Evolutionary conservation across 2,113 vertebrate species (phyloP).

Genomic region (Hydrochoerus hydrochaeris): DNA sequence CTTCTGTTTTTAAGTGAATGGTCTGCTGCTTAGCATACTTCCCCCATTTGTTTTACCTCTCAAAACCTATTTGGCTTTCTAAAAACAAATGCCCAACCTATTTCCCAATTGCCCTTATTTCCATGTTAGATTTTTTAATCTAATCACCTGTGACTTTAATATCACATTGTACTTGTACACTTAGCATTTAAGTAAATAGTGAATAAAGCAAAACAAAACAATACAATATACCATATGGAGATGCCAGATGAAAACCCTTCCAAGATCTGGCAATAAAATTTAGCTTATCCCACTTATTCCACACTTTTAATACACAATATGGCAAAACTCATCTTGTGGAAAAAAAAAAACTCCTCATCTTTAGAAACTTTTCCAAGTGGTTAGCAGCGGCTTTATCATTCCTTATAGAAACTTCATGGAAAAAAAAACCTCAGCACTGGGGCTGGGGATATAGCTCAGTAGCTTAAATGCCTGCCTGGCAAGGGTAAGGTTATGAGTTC

Average conservation of each 20-base stretch:
- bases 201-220: constrained; percentile 17
- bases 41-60: background rate
- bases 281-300: background rate
- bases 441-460: no score
- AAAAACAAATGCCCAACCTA: background rate
- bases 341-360: background rate
- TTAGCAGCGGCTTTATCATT: background rate
- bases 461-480: no score
- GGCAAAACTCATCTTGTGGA: background rate
- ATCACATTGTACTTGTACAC: background rate
- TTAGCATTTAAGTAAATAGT: constrained; percentile 24
- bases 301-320: constrained; percentile 13
- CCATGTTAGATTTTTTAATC: background rate
- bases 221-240: background rate
- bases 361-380: background rate
- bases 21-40: background rate
- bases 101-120: constrained; percentile 34
- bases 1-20: background rate
- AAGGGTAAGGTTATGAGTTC: no score
- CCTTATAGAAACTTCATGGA: background rate
- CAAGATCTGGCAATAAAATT: constrained; percentile 7
- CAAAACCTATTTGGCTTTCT: constrained; percentile 34
- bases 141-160: constrained; percentile 15
- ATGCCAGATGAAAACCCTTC: background rate
- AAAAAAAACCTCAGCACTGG: no score